phyloP scores from a whole-genome alignment of 1,140 invertebrate genomes.

The Cherax destructor region DNA sequence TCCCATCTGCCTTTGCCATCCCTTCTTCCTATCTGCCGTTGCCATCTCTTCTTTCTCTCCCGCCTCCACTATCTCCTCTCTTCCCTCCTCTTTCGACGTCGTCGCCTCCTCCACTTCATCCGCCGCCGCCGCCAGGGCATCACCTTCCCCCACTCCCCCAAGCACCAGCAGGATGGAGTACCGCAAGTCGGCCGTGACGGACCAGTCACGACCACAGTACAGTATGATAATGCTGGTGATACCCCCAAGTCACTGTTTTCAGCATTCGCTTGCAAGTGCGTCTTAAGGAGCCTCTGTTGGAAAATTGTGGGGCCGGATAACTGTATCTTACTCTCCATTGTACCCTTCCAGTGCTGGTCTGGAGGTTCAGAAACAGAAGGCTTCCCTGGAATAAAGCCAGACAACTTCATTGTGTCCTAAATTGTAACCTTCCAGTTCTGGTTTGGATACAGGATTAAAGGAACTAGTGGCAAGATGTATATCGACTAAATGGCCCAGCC shows the following conservation, averaged over 20 bases:
- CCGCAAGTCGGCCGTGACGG: constrained; percentile 43
- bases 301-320: background rate
- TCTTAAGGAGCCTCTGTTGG: background rate
- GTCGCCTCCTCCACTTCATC: background rate
- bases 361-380: background rate
- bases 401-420: background rate
- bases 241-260: background rate
- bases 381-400: background rate
- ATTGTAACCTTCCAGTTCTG: background rate
- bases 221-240: constrained; percentile 37
- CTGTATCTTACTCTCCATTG: background rate
- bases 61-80: background rate
- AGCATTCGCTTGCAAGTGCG: background rate
- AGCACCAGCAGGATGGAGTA: constrained; percentile 13
- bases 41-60: too few species aligned
- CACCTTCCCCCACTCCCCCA: background rate
- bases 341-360: background rate
- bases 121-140: background rate
- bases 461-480: too few species aligned
- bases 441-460: background rate
- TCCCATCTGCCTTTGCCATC: background rate
- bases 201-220: constrained; percentile 39
- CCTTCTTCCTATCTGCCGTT: background rate
- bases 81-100: background rate
- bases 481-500: too few species aligned